Percentiles rank a stretch among this genome's conserved stretches.
These are phyloP conservation scores for Leucosticte australis DNA, from an alignment of 2,113 vertebrate species.

Conservation along the genomic window DNA sequence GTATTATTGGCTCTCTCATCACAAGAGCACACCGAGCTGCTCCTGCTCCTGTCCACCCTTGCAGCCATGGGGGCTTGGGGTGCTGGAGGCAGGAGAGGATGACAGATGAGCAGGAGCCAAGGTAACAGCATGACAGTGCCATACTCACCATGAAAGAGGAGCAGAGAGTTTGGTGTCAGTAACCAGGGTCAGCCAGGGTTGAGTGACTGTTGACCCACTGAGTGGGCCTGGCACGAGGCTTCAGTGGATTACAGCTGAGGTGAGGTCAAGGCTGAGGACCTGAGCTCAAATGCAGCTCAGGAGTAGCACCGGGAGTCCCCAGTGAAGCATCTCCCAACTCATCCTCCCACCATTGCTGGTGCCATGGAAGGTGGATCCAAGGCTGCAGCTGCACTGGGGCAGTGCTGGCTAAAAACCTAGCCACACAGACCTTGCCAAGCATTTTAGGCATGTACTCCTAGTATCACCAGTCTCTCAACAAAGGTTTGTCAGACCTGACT, in stretches of 20 bases:
- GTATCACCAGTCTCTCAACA: neutral
- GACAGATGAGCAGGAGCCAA: neutral
- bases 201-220: neutral
- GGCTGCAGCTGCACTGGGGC: neutral
- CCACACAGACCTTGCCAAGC: neutral
- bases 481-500: neutral
- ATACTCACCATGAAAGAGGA: neutral
- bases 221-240: neutral
- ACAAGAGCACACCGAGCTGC: neutral
- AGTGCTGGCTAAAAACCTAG: neutral
- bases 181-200: neutral
- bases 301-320: neutral
- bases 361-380: neutral
- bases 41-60: neutral
- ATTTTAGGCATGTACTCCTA: neutral
- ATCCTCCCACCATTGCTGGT: neutral
- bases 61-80: neutral
- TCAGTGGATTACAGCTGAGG: neutral
- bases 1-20: neutral
- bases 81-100: neutral
- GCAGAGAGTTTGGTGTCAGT: neutral
- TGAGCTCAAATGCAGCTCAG: neutral
- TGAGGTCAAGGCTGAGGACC: neutral
- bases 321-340: neutral
- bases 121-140: neutral